Percentiles rank a stretch among this genome's conserved stretches.
phyloP scores from a whole-genome alignment of 2,888 invertebrate genomes.

The Trachelus troglodyta region DNA sequence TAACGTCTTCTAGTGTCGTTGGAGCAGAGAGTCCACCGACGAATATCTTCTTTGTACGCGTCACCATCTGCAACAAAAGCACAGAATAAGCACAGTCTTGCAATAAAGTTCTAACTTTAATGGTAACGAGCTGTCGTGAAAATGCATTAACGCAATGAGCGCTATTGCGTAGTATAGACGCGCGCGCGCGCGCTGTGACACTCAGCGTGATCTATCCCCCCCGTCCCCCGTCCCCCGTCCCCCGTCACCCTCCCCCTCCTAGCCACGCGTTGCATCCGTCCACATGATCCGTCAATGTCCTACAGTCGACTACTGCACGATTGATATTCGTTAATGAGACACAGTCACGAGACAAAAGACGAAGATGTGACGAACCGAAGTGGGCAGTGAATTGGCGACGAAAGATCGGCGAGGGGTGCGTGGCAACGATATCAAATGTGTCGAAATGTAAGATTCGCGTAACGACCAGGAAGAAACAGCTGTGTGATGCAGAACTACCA shows the following conservation, averaged over 20 bases:
- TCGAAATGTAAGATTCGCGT: slow-evolving; percentile 15
- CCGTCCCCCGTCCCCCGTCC: no score
- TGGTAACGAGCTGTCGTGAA: no score
- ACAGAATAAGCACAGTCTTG: slow-evolving; percentile 23
- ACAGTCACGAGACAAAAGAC: neutral
- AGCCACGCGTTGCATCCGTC: no score
- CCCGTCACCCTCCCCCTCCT: no score
- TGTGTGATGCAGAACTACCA: slow-evolving; percentile 8
- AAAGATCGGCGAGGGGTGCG: slow-evolving; percentile 7
- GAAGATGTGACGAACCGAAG: slow-evolving; percentile 27
- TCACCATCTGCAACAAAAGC: slow-evolving; percentile 90
- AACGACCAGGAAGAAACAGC: slow-evolving; percentile 15
- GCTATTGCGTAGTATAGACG: no score
- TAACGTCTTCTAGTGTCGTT: slow-evolving; percentile 99
- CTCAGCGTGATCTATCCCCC: no score
- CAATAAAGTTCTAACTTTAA: no score
- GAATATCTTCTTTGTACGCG: slow-evolving; percentile 99
- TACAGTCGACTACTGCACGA: no score
- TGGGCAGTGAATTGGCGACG: slow-evolving; percentile 6
- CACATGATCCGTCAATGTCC: no score
- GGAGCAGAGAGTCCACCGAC: slow-evolving; percentile 99
- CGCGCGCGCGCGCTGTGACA: no score
- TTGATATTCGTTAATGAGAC: no score
- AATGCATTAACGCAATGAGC: no score
- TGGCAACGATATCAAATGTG: neutral